Percentiles rank a stretch among this genome's conserved stretches.
Evolutionary conservation across 2,113 vertebrate genomes (phyloP).

Genomic region (Columbina picui): DNA sequence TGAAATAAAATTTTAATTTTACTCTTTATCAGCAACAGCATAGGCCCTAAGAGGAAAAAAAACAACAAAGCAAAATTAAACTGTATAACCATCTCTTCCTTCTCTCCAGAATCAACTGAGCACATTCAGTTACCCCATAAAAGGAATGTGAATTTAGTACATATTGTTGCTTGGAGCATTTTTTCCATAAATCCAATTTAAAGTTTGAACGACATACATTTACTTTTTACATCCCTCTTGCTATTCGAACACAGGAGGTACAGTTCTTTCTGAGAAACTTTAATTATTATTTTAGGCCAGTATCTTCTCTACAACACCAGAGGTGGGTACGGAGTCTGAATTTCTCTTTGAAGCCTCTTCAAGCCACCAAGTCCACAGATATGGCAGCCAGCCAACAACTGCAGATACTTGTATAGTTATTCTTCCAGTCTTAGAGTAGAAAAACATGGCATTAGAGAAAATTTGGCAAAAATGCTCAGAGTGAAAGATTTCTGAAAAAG

Average conservation of each 20-base stretch:
- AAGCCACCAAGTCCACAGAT: neutral
- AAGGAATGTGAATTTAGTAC: neutral
- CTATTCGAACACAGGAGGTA: neutral
- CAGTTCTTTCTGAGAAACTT: neutral
- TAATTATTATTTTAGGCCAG: neutral
- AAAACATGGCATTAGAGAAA: neutral
- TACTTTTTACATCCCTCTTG: neutral
- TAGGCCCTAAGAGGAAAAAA: conserved; percentile 14
- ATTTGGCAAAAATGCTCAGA: neutral
- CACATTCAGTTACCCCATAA: neutral
- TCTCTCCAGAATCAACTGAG: neutral
- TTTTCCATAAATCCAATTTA: neutral
- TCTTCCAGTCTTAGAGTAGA: neutral
- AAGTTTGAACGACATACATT: neutral
- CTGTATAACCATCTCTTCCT: neutral
- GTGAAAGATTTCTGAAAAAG: neutral
- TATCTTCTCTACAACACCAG: neutral
- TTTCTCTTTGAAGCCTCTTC: neutral
- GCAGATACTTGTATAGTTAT: neutral
- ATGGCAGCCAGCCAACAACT: neutral
- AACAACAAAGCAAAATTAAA: neutral
- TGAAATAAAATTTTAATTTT: conserved; percentile 52
- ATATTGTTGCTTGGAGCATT: neutral
- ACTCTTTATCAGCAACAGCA: neutral
- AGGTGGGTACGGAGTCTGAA: neutral